A percentile compares a stretch with the other conserved stretches of the same genome.
These are phyloP conservation scores for Heliconius himera DNA, from an alignment of 1,140 invertebrate species.

Conservation along the genomic window DNA sequence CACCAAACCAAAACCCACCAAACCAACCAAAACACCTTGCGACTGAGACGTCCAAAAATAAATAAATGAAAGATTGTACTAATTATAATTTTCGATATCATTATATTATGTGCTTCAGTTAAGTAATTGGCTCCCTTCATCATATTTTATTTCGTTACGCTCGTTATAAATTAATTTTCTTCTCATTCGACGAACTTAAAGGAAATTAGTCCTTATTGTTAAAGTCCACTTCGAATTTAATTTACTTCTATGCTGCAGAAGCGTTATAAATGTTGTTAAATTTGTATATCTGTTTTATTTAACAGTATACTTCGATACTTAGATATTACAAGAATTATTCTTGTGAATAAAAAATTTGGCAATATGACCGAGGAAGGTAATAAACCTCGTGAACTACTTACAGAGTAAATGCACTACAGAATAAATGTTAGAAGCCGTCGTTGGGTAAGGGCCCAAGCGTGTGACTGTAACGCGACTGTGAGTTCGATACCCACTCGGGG, in stretches of 20 bases:
- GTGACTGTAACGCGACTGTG: too few relatives aligned
- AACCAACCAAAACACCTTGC: too few relatives aligned
- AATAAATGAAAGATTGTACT: not conserved
- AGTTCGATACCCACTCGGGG: too few relatives aligned
- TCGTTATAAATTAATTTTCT: slow-evolving; percentile 39
- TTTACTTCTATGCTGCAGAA: slow-evolving; percentile 20
- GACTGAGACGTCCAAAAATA: not conserved
- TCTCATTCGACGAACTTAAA: slow-evolving; percentile 11
- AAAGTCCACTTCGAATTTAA: slow-evolving; percentile 34
- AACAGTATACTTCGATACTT: not conserved
- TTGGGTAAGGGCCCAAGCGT: too few relatives aligned
- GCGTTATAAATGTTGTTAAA: not conserved
- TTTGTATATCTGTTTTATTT: not conserved
- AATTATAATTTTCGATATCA: slow-evolving; percentile 5
- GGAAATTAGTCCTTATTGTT: slow-evolving; percentile 33
- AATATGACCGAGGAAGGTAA: too few relatives aligned
- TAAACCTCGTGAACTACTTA: too few relatives aligned
- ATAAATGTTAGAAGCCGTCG: too few relatives aligned
- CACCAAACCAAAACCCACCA: too few relatives aligned
- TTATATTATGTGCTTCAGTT: slow-evolving; percentile 13
- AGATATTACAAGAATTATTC: not conserved
- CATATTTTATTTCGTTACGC: slow-evolving; percentile 26
- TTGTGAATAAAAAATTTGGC: too few relatives aligned
- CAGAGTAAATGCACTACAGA: too few relatives aligned
- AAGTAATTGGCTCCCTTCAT: slow-evolving; percentile 18